Percentiles rank a stretch among this genome's conserved stretches.
Conservation (phyloP, 1,140 invertebrate species). For the Globodera rostochiensis region DNA sequence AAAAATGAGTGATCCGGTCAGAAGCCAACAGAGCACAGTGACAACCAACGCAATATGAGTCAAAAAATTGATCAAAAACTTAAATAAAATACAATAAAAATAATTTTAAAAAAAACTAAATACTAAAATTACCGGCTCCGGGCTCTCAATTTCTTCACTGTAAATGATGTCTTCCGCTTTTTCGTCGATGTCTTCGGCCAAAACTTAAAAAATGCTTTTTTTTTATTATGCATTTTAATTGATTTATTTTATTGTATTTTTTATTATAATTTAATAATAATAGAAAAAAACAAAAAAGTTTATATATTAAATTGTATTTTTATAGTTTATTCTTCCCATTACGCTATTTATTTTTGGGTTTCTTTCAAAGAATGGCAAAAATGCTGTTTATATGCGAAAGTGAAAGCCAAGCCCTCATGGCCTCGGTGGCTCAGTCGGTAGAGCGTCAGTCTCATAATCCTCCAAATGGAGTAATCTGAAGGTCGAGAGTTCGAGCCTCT, state of each 20-base stretch:
- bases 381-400: neutral
- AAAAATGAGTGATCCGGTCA: constrained; percentile 3
- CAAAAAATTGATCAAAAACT: constrained; percentile 8
- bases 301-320: no score
- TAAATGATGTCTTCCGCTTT: neutral
- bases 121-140: neutral
- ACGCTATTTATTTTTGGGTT: no score
- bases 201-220: neutral
- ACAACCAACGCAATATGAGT: constrained; percentile 3
- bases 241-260: no score
- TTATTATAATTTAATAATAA: no score
- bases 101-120: neutral
- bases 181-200: neutral
- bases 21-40: constrained; percentile 6
- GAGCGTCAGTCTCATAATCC: constrained; percentile 31
- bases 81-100: neutral
- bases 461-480: constrained; percentile 6
- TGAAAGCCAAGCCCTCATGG: neutral
- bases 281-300: no score
- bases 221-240: neutral
- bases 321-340: no score
- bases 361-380: neutral
- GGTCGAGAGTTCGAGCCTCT: constrained; percentile 36
- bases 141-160: neutral
- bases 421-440: constrained; percentile 34